A percentile compares a stretch with the other conserved stretches of the same genome.
Evolutionary conservation across 2,113 vertebrate genomes (phyloP).

Genomic region (Lamprotornis superbus): DNA sequence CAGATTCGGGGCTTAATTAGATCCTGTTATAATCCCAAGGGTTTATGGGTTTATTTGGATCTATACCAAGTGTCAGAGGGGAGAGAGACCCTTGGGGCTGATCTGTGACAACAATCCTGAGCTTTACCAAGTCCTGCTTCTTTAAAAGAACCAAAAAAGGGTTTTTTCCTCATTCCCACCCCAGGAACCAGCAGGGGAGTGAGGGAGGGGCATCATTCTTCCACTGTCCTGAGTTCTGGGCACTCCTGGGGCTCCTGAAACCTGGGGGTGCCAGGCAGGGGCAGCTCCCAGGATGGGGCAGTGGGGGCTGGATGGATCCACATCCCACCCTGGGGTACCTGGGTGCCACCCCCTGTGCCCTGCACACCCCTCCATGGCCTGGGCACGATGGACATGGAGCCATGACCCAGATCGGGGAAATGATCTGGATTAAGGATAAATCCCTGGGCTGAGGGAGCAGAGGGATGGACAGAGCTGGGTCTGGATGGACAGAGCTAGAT

Average conservation of each 20-base stretch:
- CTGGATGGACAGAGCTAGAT: fast-evolving
- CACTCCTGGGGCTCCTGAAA: fast-evolving
- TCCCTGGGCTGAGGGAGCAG: background rate
- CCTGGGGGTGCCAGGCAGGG: background rate
- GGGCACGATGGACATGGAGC: fast-evolving
- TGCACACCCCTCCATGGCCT: fast-evolving
- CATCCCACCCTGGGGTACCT: background rate
- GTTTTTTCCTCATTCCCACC: background rate
- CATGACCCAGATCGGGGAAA: background rate
- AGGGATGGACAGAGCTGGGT: fast-evolving
- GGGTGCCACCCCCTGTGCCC: background rate
- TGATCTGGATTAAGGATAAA: background rate
- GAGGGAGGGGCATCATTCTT: fast-evolving
- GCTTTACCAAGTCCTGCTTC: background rate
- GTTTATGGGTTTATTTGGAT: background rate
- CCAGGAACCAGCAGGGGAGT: background rate
- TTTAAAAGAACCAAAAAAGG: background rate
- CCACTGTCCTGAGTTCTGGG: background rate
- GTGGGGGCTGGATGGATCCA: background rate
- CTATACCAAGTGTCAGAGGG: background rate
- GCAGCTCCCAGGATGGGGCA: background rate
- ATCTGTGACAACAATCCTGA: background rate
- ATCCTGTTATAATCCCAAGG: fast-evolving
- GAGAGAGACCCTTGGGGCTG: background rate
- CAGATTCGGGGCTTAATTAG: background rate